These are phyloP conservation scores for Tipula helvola DNA, from an alignment of 2,888 invertebrate genomes.

Conservation along the genomic window DNA sequence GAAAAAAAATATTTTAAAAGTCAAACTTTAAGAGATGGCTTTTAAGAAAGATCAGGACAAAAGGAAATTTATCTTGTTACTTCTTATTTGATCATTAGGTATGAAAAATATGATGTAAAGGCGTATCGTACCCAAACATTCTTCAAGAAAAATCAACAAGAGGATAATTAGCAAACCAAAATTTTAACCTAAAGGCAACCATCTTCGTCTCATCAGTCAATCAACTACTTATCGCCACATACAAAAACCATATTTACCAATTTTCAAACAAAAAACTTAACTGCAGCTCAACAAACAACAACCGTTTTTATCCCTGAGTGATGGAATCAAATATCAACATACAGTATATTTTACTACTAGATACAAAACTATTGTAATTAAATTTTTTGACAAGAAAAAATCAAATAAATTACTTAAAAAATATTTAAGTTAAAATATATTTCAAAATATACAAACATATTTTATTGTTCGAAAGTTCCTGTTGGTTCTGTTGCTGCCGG, in stretches of 20 bases:
- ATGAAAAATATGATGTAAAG: conserved; percentile 13
- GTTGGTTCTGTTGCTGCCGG: background rate
- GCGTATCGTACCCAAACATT: background rate
- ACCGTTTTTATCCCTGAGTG: background rate
- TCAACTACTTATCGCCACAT: background rate
- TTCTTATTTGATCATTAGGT: conserved; percentile 19
- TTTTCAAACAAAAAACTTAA: background rate
- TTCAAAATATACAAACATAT: background rate
- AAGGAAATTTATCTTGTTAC: conserved; percentile 10
- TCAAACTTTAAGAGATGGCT: conserved; percentile 7
- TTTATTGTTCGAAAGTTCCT: background rate
- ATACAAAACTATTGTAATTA: background rate
- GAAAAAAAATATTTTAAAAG: background rate
- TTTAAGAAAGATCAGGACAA: conserved; percentile 8
- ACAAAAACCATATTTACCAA: background rate
- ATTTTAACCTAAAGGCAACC: background rate
- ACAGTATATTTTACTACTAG: background rate
- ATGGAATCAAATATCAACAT: background rate
- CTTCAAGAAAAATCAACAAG: background rate
- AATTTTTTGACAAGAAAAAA: background rate
- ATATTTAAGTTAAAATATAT: background rate
- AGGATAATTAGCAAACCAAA: background rate
- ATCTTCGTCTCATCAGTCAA: background rate
- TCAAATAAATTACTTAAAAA: background rate
- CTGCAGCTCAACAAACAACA: background rate